These are phyloP conservation scores for Sorex fumeus DNA, from an alignment of 2,113 vertebrate genomes.

Conservation along the genomic window DNA sequence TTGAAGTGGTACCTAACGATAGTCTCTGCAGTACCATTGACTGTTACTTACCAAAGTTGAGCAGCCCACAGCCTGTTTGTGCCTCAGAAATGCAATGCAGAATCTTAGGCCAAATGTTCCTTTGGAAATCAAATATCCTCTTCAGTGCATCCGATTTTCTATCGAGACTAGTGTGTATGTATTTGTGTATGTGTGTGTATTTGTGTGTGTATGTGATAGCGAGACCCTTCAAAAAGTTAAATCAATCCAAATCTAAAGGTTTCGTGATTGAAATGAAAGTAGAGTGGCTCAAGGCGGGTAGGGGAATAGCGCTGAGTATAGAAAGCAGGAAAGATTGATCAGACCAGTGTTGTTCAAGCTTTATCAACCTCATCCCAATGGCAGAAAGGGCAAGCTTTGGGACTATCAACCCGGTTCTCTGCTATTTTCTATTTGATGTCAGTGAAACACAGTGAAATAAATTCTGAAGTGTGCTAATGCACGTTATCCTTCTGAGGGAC, in stretches of 20 bases:
- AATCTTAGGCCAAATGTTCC: constrained; percentile 79
- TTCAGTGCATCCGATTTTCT: constrained; percentile 79
- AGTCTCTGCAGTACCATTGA: background rate
- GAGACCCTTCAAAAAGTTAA: constrained; percentile 72
- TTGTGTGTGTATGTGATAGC: background rate
- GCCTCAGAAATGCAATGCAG: constrained; percentile 91
- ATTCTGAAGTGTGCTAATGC: background rate
- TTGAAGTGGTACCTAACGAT: fast-evolving
- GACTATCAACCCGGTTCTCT: background rate
- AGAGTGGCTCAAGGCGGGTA: constrained; percentile 71
- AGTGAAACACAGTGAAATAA: background rate
- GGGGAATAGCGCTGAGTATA: constrained; percentile 67
- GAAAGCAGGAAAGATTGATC: constrained; percentile 74
- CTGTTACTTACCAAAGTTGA: constrained; percentile 88
- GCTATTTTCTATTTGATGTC: background rate
- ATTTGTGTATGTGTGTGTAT: background rate
- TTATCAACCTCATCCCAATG: background rate
- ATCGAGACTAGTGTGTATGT: constrained; percentile 13
- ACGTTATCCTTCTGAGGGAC: background rate
- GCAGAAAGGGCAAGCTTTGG: background rate
- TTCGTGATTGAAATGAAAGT: constrained; percentile 70
- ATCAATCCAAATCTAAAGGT: constrained; percentile 81
- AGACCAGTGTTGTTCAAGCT: constrained; percentile 58
- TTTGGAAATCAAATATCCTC: constrained; percentile 83
- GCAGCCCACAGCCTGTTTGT: constrained; percentile 86